Percentiles rank a stretch among this genome's conserved stretches.
phyloP scores from a whole-genome alignment of 1,140 invertebrate species.

The Asobara japonica region DNA sequence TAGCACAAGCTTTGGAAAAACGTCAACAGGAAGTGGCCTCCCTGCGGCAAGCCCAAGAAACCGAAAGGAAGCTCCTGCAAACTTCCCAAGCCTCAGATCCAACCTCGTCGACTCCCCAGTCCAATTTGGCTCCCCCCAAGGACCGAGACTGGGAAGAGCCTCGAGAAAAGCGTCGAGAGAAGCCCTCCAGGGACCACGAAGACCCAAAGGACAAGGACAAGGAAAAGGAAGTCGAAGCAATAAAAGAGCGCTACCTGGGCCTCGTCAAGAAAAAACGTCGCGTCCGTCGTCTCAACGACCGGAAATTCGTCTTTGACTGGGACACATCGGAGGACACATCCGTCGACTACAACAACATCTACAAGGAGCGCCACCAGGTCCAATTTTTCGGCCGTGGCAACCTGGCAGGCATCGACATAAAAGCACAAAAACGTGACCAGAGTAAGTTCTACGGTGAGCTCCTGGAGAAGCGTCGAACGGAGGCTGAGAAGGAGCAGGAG shows the following conservation, averaged over 20 bases:
- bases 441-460: slow-evolving; percentile 98
- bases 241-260: slow-evolving; percentile 95
- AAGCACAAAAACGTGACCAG: slow-evolving; percentile 96
- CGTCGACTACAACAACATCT: slow-evolving; percentile 96
- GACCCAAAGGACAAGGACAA: slow-evolving; percentile 84
- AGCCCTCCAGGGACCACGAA: slow-evolving; percentile 67
- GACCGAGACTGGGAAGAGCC: slow-evolving; percentile 17
- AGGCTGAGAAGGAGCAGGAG: slow-evolving; percentile 98
- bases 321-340: slow-evolving; percentile 98
- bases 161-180: slow-evolving; percentile 53
- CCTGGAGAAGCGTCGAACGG: slow-evolving; percentile 93
- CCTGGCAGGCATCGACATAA: slow-evolving; percentile 97
- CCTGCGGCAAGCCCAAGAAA: slow-evolving; percentile 74
- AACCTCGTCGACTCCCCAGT: slow-evolving; percentile 39
- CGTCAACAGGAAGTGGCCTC: slow-evolving; percentile 87
- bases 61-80: slow-evolving; percentile 75
- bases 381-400: slow-evolving; percentile 99
- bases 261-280: slow-evolving; percentile 93
- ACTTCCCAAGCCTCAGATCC: slow-evolving; percentile 35
- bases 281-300: slow-evolving; percentile 92
- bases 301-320: slow-evolving; percentile 99
- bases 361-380: slow-evolving; percentile 94
- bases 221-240: slow-evolving; percentile 91
- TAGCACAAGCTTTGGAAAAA: slow-evolving; percentile 86
- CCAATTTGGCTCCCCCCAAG: background rate